Percentiles rank a stretch among this genome's conserved stretches.
These are phyloP conservation scores for Zoanthus sansibaricus DNA, from an alignment of 92 coral and sea anemone species.

Conservation along the genomic window DNA sequence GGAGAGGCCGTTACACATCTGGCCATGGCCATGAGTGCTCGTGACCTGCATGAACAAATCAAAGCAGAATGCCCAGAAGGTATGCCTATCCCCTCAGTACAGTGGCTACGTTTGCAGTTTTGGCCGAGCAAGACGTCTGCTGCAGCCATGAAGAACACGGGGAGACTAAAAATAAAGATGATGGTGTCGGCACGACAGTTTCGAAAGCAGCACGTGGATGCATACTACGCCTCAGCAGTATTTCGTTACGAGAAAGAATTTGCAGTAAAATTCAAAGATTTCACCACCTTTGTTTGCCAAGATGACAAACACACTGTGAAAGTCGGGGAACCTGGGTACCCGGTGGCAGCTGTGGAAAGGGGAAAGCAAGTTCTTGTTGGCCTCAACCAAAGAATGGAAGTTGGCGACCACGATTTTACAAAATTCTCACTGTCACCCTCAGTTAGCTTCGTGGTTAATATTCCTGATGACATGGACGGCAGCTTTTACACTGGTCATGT, in stretches of 20 bases:
- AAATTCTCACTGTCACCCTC: slow-evolving; percentile 38
- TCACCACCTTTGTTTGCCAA: slow-evolving; percentile 57
- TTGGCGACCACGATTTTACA: slow-evolving; percentile 54
- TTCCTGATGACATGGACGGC: slow-evolving; percentile 57
- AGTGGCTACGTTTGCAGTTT: slow-evolving; percentile 55
- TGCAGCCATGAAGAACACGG: slow-evolving; percentile 49
- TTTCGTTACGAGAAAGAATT: slow-evolving; percentile 40
- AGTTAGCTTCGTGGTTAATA: slow-evolving; percentile 60
- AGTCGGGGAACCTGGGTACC: slow-evolving; percentile 38
- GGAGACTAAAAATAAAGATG: slow-evolving; percentile 58
- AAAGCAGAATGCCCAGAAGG: slow-evolving; percentile 54
- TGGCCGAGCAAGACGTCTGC: slow-evolving; percentile 54
- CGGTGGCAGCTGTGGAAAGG: not conserved
- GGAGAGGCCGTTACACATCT: slow-evolving; percentile 35
- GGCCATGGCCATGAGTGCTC: slow-evolving; percentile 19
- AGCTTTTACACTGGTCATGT: slow-evolving; percentile 67
- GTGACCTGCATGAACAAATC: slow-evolving; percentile 53
- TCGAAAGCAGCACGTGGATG: no score
- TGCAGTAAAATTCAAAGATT: slow-evolving; percentile 25
- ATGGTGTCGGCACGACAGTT: slow-evolving; percentile 14
- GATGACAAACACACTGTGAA: slow-evolving; percentile 41
- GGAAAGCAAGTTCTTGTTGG: slow-evolving; percentile 45
- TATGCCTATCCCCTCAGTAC: slow-evolving; percentile 49
- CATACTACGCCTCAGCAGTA: no score
- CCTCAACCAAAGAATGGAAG: slow-evolving; percentile 59